Conservation (phyloP, 2,888 invertebrate genomes). For the Augiades crinisus region DNA sequence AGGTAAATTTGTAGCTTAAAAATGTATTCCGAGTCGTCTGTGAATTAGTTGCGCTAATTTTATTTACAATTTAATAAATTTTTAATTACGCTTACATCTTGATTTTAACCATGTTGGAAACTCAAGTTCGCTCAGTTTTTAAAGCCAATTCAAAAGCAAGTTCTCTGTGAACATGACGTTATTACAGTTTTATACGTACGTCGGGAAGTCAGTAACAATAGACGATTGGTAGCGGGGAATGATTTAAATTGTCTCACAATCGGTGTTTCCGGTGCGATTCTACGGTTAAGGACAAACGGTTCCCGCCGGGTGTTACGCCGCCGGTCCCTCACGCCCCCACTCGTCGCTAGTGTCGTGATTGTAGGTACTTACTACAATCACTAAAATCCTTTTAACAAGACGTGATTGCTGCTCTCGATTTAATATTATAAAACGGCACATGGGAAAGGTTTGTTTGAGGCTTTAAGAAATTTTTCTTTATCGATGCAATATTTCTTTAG, state of each 20-base stretch:
- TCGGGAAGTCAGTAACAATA: conserved; percentile 64
- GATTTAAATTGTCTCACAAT: conserved; percentile 76
- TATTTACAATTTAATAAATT: too few relatives aligned
- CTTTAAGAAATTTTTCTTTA: background rate
- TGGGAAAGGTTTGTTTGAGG: background rate
- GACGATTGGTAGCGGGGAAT: conserved; percentile 52
- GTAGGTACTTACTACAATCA: conserved; percentile 30
- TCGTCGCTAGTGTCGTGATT: conserved; percentile 33
- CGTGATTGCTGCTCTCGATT: background rate
- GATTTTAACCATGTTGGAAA: too few relatives aligned
- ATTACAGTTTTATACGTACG: conserved; percentile 16
- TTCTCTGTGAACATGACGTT: background rate
- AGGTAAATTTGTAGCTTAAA: too few relatives aligned
- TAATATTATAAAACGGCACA: background rate
- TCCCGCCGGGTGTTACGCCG: conserved; percentile 36
- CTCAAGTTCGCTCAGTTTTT: too few relatives aligned
- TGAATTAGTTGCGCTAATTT: too few relatives aligned
- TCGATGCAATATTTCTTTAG: background rate
- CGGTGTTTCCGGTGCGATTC: conserved; percentile 58
- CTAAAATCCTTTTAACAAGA: conserved; percentile 39
- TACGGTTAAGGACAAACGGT: conserved; percentile 47
- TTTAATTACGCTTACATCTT: too few relatives aligned
- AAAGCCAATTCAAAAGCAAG: too few relatives aligned
- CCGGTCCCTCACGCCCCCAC: conserved; percentile 40
- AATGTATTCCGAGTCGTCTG: too few relatives aligned